Base-by-base conservation (phyloP, 2,888 invertebrate species). In the Oligia strigilis region DNA sequence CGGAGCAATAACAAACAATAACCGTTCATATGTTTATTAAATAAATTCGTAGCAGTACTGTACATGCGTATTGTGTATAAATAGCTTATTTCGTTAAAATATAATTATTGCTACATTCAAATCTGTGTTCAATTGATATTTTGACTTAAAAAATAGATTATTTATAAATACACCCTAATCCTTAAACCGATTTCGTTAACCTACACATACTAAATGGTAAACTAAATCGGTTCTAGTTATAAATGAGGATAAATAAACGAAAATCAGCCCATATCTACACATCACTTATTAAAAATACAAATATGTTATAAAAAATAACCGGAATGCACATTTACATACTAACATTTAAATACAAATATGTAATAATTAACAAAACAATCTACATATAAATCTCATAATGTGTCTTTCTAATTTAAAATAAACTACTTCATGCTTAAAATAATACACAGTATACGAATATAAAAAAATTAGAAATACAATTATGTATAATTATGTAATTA, bases 11-110 rank as follows among this genome's bases (percentile, higher is more conserved):
- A 89, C 87, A 89, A 91, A 88, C 88, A 90, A 90, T 85, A 85
- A 75, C 80, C 82, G 82, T 73, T 82, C 80, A 77, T 80, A 75
- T 90, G 87, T 91, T 91, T 90, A 90, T 90, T 90, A 85, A 90
- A 90, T 89, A 89, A 86, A 83, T 90, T 89, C 85, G 85, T 83
- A 86, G 77, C 79, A 69, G 80, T 82, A 81, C 81, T 84, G 70
- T 79, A 86, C 86, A 80, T 77, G 80, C 70, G 64, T 74, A 72
- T 78, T 66, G 74, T 81, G 80, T 85, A 82, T 82, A 89, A 82
- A 83, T 83, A 77, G 72, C 75, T 81, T 81, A 78, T 65, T 78
- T 79, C 67, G 46, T 80, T 88, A 78, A 81, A 80, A 83, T 77
- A 80, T 79, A 72, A 76, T 77, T 72, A 60, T 72, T 70, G 65